phyloP scores from a whole-genome alignment of 2,113 vertebrate species.

The Mus spicilegus region DNA sequence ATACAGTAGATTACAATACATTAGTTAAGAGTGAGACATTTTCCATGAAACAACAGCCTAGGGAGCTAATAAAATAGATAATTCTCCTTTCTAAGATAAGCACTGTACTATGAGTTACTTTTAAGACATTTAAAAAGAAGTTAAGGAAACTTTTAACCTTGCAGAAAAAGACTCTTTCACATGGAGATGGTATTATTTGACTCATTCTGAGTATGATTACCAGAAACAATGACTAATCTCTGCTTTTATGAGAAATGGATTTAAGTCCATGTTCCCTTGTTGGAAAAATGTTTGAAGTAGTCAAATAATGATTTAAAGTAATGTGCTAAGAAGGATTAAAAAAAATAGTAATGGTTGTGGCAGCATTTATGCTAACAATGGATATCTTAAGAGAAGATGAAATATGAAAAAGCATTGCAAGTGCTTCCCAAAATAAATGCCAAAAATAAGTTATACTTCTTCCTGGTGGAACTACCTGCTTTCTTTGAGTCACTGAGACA shows the following conservation, averaged over 20 bases:
- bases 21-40: slow-evolving; percentile 53
- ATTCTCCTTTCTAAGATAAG: slow-evolving; percentile 66
- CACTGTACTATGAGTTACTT: slow-evolving; percentile 55
- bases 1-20: slow-evolving; percentile 54
- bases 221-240: slow-evolving; percentile 71
- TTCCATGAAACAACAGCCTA: slow-evolving; percentile 42
- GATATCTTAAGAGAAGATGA: slow-evolving; percentile 28
- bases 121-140: slow-evolving; percentile 58
- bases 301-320: slow-evolving; percentile 55
- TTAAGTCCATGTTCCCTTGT: slow-evolving; percentile 48
- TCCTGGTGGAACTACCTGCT: background rate
- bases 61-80: slow-evolving; percentile 66
- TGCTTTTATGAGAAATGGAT: slow-evolving; percentile 64
- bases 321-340: background rate
- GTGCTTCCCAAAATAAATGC: slow-evolving; percentile 46
- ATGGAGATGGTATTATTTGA: slow-evolving; percentile 64
- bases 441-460: background rate
- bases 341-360: slow-evolving; percentile 32
- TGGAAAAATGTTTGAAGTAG: slow-evolving; percentile 30
- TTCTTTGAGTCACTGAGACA: slow-evolving; percentile 25
- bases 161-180: slow-evolving; percentile 67
- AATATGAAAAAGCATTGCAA: background rate
- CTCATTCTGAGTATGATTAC: slow-evolving; percentile 1
- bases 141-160: slow-evolving; percentile 74
- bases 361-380: slow-evolving; percentile 51